Evolutionary conservation across 2,797 vertebrate genomes (phyloP), one percentile per base, ranked within the genome.

Genomic region (Falco berigora): DNA sequence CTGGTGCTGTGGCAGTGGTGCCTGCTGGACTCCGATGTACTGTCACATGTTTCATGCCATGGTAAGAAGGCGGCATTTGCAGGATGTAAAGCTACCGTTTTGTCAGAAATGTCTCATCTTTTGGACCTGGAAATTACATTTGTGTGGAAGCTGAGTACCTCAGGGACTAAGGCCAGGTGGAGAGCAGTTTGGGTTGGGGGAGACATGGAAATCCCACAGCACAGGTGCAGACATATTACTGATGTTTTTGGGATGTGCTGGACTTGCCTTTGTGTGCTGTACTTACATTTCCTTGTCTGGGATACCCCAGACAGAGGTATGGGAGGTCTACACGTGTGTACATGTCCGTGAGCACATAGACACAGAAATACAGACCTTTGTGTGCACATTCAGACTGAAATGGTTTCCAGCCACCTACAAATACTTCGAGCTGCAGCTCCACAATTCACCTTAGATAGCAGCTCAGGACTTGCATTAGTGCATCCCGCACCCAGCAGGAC

Each of bases 21-120:
- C 2, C 0, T 0, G 4, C 24, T n/a, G 66, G 21, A n/a, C 53
- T 52, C 36, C 0, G 0, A 4, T 0, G 19, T 10, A 17, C 72
- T 2, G 0, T 6, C 46, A 47, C 1, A 4, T 38, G 47, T 3
- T 81, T 53, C 49, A 7, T 0, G 1, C 53, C 13, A 2, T 1
- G 1, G 20, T 36, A 21, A 49, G 19, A 44, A 42, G 25, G 7
- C 0, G 16, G 13, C 30, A 49, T 79, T 44, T 69, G 50, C 25
- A 42, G 64, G 15, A 28, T 19, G 7, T 5, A 25, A 76, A 69
- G 20, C 10, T 59, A 10, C n/a, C 9, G 28, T 55, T 76, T 66
- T 34, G 46, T 75, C 21, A 53, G 32, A 55, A 18, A 7, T 20
- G 14, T 17, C 40, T 74, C 55, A 27, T 32, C 23, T 40, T 83